A percentile compares a stretch with the other conserved stretches of the same genome.
These are phyloP conservation scores for Antechinus flavipes DNA, from an alignment of 2,113 vertebrate species.

Conservation along the genomic window DNA sequence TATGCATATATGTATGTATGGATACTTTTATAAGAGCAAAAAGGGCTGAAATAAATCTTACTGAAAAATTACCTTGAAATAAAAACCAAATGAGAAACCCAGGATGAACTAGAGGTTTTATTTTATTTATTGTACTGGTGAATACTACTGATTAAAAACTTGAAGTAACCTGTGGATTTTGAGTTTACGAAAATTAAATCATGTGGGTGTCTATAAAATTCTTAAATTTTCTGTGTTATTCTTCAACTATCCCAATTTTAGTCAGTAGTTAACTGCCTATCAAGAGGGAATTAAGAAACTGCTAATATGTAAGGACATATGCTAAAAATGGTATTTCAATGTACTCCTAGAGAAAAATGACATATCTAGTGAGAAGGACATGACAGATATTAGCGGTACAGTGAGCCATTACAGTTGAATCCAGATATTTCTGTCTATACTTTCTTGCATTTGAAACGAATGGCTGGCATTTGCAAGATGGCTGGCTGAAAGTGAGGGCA, in stretches of 20 bases:
- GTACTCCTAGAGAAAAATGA: neutral
- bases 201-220: neutral
- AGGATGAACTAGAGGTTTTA: neutral
- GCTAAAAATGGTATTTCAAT: neutral
- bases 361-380: neutral
- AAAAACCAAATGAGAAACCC: neutral
- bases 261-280: neutral
- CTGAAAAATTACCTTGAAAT: neutral
- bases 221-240: neutral
- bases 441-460: neutral
- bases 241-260: neutral
- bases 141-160: neutral
- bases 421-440: neutral
- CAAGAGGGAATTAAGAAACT: neutral
- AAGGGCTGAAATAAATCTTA: neutral
- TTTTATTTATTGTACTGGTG: neutral
- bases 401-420: neutral
- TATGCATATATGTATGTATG: neutral
- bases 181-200: neutral
- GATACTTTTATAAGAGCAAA: neutral
- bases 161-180: neutral
- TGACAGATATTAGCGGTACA: neutral
- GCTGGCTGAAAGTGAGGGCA: neutral
- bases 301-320: neutral
- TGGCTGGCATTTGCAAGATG: constrained; percentile 32